Percentiles rank a stretch among this genome's conserved stretches.
phyloP scores from a whole-genome alignment of 2,888 invertebrate genomes.

The Aleiodes alternator region DNA sequence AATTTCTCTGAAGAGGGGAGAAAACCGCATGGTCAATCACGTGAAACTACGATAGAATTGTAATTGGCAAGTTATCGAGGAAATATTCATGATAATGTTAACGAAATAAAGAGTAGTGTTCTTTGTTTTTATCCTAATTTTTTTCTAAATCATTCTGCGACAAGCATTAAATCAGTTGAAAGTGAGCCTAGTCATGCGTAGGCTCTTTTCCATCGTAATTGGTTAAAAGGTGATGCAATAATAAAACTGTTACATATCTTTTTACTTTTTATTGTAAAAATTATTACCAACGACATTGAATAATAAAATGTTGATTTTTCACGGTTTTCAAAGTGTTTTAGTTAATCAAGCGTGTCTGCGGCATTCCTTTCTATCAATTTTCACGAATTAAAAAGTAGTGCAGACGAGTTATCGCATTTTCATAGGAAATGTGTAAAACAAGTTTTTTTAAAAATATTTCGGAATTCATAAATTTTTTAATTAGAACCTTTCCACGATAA shows the following conservation, averaged over 20 bases:
- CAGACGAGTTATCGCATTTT: too few relatives aligned
- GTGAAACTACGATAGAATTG: slow-evolving; percentile 19
- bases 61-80: slow-evolving; percentile 9
- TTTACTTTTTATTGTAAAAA: slow-evolving; percentile 7
- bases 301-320: slow-evolving; percentile 31
- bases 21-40: slow-evolving; percentile 34
- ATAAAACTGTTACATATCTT: slow-evolving; percentile 10
- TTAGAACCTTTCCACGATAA: too few relatives aligned
- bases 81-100: slow-evolving; percentile 8
- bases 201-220: slow-evolving; percentile 38
- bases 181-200: slow-evolving; percentile 44
- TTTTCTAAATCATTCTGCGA: background rate
- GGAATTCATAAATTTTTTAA: too few relatives aligned
- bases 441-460: too few relatives aligned
- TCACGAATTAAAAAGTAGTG: too few relatives aligned
- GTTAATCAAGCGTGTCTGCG: slow-evolving; percentile 12
- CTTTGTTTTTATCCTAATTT: slow-evolving; percentile 4
- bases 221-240: slow-evolving; percentile 42
- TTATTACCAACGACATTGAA: slow-evolving; percentile 43
- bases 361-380: slow-evolving; percentile 23
- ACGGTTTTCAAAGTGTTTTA: slow-evolving; percentile 2
- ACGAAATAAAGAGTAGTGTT: background rate
- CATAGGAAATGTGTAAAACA: too few relatives aligned
- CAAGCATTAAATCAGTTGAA: slow-evolving; percentile 30
- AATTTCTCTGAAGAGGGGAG: slow-evolving; percentile 23